These are phyloP conservation scores for Marisa cornuarietis DNA, from an alignment of 1,140 invertebrate species.

Conservation along the genomic window DNA sequence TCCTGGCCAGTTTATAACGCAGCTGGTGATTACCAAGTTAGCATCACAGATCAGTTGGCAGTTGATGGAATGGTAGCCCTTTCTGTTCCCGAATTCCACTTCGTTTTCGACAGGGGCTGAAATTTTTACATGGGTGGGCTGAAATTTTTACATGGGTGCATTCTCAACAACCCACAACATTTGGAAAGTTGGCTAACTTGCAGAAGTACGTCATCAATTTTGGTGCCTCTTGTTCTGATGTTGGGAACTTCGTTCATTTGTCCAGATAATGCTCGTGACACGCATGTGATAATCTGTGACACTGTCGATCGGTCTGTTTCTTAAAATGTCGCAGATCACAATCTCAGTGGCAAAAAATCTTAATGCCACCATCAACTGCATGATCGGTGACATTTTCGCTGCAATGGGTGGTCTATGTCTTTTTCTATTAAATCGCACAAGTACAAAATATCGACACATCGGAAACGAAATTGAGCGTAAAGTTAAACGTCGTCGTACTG, in stretches of 20 bases:
- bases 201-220: constrained; percentile 26
- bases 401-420: background rate
- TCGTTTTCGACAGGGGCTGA: constrained; percentile 59
- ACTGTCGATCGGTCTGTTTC: constrained; percentile 25
- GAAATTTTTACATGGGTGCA: constrained; percentile 69
- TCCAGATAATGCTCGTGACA: background rate
- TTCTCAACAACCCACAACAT: constrained; percentile 67
- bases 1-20: constrained; percentile 16
- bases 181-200: constrained; percentile 54
- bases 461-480: constrained; percentile 20
- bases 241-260: background rate
- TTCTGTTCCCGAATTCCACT: constrained; percentile 69
- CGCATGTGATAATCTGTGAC: constrained; percentile 9
- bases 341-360: constrained; percentile 34
- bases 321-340: constrained; percentile 30
- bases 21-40: background rate
- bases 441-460: constrained; percentile 1
- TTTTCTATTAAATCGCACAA: constrained; percentile 6
- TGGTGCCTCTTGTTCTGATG: background rate
- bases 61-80: constrained; percentile 63
- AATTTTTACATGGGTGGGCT: constrained; percentile 36
- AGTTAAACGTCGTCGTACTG: background rate
- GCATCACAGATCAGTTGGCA: constrained; percentile 31
- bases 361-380: constrained; percentile 31
- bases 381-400: constrained; percentile 7